Percentiles rank a stretch among this genome's conserved stretches.
Conservation (phyloP, 2,888 invertebrate species). For the Hydroisotoma schaefferi region DNA sequence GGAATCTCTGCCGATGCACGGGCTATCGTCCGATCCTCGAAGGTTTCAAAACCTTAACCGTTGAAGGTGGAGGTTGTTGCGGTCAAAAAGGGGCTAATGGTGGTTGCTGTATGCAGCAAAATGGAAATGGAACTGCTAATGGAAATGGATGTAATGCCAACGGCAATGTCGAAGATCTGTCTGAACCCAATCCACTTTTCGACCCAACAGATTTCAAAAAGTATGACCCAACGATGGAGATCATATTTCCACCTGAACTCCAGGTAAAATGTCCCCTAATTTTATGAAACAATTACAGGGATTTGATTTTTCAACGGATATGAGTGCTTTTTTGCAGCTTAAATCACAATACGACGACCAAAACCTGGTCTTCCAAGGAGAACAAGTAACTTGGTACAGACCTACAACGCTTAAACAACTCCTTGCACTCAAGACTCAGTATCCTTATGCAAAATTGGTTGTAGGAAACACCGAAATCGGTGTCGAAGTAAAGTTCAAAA, state of each 20-base stretch:
- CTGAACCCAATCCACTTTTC: slow-evolving; percentile 53
- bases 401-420: slow-evolving; percentile 65
- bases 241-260: slow-evolving; percentile 82
- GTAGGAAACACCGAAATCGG: slow-evolving; percentile 89
- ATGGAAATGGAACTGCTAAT: slow-evolving; percentile 19
- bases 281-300: too few species aligned
- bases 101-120: slow-evolving; percentile 44
- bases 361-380: slow-evolving; percentile 32
- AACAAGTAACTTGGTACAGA: slow-evolving; percentile 66
- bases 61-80: slow-evolving; percentile 27
- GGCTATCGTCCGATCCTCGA: slow-evolving; percentile 92
- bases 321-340: slow-evolving; percentile 13
- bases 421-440: slow-evolving; percentile 60
- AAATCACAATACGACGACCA: slow-evolving; percentile 32
- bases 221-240: slow-evolving; percentile 77
- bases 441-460: slow-evolving; percentile 71
- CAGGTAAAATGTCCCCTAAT: neutral
- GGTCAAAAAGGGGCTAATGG: slow-evolving; percentile 14
- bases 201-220: slow-evolving; percentile 64
- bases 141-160: slow-evolving; percentile 6
- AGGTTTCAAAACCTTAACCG: slow-evolving; percentile 73
- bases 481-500: slow-evolving; percentile 89
- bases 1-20: slow-evolving; percentile 83
- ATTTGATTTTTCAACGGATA: too few species aligned
- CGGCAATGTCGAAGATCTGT: slow-evolving; percentile 45